A percentile compares a stretch with the other conserved stretches of the same genome.
Conservation (phyloP, 23 tunicate species). For the Ascidia mentula region DNA sequence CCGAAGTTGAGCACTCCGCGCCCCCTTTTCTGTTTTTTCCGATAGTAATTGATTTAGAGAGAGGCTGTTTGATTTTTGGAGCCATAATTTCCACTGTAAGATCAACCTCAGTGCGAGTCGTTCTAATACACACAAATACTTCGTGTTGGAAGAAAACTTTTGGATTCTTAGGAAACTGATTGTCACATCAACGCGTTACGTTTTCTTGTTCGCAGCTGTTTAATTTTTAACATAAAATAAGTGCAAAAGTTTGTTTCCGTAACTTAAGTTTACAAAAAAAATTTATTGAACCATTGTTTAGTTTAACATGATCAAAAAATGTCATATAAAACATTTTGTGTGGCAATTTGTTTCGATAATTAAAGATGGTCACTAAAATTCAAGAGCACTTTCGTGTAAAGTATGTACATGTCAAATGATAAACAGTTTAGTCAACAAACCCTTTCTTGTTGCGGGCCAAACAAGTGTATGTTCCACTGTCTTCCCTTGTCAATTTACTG, state of each 20-base stretch:
- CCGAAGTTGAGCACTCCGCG: constrained; percentile 32
- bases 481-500: background rate
- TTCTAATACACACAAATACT: constrained; percentile 16
- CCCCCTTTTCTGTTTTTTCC: constrained; percentile 12
- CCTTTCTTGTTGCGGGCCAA: background rate
- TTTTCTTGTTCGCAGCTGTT: too few relatives aligned
- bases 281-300: too few relatives aligned
- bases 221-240: too few relatives aligned
- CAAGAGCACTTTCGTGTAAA: too few relatives aligned
- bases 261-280: too few relatives aligned
- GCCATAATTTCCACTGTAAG: background rate
- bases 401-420: too few relatives aligned
- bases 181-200: background rate
- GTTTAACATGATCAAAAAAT: too few relatives aligned
- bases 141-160: background rate
- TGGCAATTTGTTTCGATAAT: too few relatives aligned
- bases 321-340: too few relatives aligned
- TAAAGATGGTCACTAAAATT: too few relatives aligned
- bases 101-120: constrained; percentile 9
- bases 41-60: background rate
- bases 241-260: too few relatives aligned
- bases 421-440: too few relatives aligned
- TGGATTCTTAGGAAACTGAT: background rate
- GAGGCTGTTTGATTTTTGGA: constrained; percentile 17
- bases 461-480: constrained; percentile 36